Conservation (phyloP, 2,888 invertebrate species). For the Buathra laborator region DNA sequence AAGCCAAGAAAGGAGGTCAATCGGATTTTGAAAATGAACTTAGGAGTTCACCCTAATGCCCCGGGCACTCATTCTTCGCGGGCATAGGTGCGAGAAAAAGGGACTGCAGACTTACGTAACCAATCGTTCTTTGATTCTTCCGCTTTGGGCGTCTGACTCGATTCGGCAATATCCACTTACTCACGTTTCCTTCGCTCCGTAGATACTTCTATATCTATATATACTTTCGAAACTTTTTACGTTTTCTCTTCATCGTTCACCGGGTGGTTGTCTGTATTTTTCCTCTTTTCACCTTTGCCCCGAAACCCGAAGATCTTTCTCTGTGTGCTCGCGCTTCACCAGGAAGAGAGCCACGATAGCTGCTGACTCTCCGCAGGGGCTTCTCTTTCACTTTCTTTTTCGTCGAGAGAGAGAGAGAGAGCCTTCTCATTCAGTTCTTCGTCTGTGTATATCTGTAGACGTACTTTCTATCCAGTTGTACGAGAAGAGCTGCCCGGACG, state of each 20-base stretch:
- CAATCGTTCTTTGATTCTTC: slow-evolving; percentile 62
- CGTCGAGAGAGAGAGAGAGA: background rate
- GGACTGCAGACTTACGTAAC: slow-evolving; percentile 45
- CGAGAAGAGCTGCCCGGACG: background rate
- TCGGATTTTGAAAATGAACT: slow-evolving; percentile 63
- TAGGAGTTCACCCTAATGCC: slow-evolving; percentile 37
- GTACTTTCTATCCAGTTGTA: slow-evolving; percentile 2
- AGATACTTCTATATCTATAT: background rate
- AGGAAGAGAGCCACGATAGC: slow-evolving; percentile 19
- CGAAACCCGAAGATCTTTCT: slow-evolving; percentile 26
- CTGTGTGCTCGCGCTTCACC: background rate
- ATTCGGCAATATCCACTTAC: slow-evolving; percentile 63
- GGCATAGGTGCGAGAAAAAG: slow-evolving; percentile 8
- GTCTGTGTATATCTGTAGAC: background rate
- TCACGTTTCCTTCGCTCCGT: slow-evolving; percentile 36
- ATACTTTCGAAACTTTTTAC: background rate
- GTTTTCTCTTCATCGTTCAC: background rate
- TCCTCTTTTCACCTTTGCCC: slow-evolving; percentile 19
- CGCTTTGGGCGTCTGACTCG: slow-evolving; percentile 55
- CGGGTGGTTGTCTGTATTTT: slow-evolving; percentile 6
- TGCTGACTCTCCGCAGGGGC: slow-evolving; percentile 30
- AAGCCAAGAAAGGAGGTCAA: slow-evolving; percentile 34
- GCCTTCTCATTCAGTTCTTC: slow-evolving; percentile 15
- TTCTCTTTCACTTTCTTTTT: slow-evolving; percentile 62
- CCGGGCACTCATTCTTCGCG: background rate